Conservation (phyloP, 2,113 vertebrate species). For the Ammospiza nelsoni region DNA sequence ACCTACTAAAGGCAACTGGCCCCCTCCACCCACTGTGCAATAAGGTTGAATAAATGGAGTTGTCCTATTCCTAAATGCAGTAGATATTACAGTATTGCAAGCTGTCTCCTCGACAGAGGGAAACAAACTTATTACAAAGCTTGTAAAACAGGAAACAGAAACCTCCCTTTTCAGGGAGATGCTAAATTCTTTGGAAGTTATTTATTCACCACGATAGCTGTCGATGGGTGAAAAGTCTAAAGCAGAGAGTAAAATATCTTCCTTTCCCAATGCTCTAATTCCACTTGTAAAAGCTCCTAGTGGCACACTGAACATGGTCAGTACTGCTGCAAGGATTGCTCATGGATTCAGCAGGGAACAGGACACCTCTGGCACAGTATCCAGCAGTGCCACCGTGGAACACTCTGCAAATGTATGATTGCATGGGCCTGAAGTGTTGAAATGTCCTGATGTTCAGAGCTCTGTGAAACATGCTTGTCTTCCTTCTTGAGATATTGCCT, state of each 20-base stretch:
- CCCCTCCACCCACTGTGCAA: too few relatives aligned
- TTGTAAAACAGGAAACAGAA: neutral
- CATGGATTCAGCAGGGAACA: neutral
- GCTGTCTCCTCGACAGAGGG: neutral
- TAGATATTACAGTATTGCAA: neutral
- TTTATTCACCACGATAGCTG: neutral
- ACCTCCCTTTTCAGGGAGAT: neutral
- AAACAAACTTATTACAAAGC: neutral
- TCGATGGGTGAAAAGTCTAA: neutral
- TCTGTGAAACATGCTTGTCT: neutral
- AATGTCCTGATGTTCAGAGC: neutral
- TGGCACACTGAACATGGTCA: accelerated
- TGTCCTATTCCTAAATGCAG: neutral
- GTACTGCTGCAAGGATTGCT: neutral
- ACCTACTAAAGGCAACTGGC: neutral
- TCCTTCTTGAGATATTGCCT: neutral
- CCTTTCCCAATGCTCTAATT: neutral
- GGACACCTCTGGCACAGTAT: neutral
- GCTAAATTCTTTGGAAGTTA: neutral
- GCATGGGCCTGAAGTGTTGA: neutral
- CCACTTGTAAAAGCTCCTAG: neutral
- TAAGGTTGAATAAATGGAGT: neutral
- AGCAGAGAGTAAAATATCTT: neutral
- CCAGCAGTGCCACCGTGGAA: neutral
- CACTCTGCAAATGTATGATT: neutral